phyloP scores from a whole-genome alignment of 2,888 invertebrate genomes.

The Aphodius granarius region DNA sequence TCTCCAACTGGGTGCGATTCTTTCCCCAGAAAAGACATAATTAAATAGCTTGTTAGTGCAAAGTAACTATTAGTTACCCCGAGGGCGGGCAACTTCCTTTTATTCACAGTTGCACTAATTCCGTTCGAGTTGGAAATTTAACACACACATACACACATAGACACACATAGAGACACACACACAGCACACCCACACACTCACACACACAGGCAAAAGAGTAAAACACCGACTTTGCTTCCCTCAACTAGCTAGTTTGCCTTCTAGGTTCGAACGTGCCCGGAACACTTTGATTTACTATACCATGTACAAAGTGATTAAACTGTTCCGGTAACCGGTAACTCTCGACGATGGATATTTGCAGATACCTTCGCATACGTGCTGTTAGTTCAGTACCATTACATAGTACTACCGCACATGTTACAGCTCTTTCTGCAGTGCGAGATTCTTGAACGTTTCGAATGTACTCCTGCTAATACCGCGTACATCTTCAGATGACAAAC shows the following conservation, averaged over 20 bases:
- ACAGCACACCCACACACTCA: too few species aligned
- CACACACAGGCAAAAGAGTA: not conserved
- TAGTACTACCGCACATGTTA: not conserved
- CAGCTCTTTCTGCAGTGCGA: not conserved
- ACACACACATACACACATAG: not conserved
- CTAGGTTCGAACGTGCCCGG: not conserved
- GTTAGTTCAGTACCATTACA: not conserved
- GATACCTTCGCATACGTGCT: not conserved
- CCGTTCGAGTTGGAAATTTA: not conserved
- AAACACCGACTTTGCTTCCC: not conserved
- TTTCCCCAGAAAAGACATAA: not conserved
- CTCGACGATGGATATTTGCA: not conserved
- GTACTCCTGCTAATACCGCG: not conserved
- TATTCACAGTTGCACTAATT: not conserved
- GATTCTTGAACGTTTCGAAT: not conserved
- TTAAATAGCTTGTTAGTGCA: not conserved
- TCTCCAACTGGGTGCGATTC: not conserved
- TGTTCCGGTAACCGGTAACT: not conserved
- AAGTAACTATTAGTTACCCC: not conserved
- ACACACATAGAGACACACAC: too few species aligned
- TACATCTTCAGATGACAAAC: not conserved
- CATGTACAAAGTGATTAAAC: not conserved
- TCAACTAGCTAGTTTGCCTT: not conserved
- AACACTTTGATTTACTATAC: not conserved
- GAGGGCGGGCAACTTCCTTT: not conserved